Base-by-base conservation (phyloP, 2,113 vertebrate genomes). In the Callopanchax toddi region DNA sequence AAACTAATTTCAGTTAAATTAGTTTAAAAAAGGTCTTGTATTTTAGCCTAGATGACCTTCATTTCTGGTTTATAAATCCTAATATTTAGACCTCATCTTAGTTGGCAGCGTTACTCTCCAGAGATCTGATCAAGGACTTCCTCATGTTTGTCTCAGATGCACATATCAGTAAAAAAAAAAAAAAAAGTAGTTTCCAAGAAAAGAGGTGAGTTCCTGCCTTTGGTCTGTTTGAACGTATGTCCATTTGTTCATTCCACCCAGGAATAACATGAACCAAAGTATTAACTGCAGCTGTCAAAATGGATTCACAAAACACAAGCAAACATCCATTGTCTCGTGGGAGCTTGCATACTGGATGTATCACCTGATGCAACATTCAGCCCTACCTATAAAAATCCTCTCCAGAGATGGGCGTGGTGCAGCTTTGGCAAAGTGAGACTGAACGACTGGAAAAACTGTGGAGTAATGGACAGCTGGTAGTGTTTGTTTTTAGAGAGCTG, bases 251-350 rank as follows among this genome's bases (percentile, higher is more conserved):
- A 11, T 69, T 65, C 45, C 53, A 73, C 59, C 20, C 48, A 15
- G 54, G 15, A 71, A 53, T 48, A 61, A 52, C 49, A 20, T 46
- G 42, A 53, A 56, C 60, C 71, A 15, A 11, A 44, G 42, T 66
- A 84, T 80, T 53, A 59, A 68, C 71, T 65, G 52, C 82, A 86
- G 85, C 82, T 83, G 88, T 87, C 59, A 67, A 84, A 89, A 86
- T 84, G 64, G 70, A 82, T 68, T 22, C 73, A 62, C 59, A 67
- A 42, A 76, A 72, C 23, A 21, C 15, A 78, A 75, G 58, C 63
- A 78, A 82, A 85, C 71, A 83, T 55, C 13, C 23, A 64, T 54
- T 48, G 50, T 72, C 72, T 60, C 49, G 20, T 37, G 51, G 71
- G 68, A 82, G 52, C 76, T 67, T 26, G 36, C 70, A 55, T n/a